A percentile compares a stretch with the other conserved stretches of the same genome.
These are phyloP conservation scores for Hippocampus abdominalis DNA, from an alignment of 2,113 vertebrate genomes.

Conservation along the genomic window DNA sequence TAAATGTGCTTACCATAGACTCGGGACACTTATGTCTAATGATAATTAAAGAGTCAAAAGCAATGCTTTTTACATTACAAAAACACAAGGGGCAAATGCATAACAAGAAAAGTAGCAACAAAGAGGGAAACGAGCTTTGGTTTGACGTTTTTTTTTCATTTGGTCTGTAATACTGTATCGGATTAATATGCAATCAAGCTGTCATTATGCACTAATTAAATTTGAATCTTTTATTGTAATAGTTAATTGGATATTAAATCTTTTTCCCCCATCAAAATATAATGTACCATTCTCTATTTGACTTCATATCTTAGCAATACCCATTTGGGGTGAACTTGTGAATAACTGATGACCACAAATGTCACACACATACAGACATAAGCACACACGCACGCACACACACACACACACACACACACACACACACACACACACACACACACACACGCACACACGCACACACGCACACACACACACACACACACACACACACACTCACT, in stretches of 20 bases:
- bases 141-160: neutral
- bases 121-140: slow-evolving; percentile 12
- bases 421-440: too few relatives aligned
- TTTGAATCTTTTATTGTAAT: neutral
- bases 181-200: neutral
- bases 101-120: slow-evolving; percentile 5
- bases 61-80: slow-evolving; percentile 60
- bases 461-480: too few relatives aligned
- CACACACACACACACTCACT: too few relatives aligned
- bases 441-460: too few relatives aligned
- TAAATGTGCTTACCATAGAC: slow-evolving; percentile 47
- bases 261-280: neutral
- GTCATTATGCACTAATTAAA: neutral
- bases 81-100: slow-evolving; percentile 11
- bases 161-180: neutral
- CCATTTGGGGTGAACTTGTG: too few relatives aligned
- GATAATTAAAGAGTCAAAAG: slow-evolving; percentile 68
- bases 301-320: too few relatives aligned
- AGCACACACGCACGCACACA: too few relatives aligned
- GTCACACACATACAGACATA: too few relatives aligned
- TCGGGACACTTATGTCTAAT: slow-evolving; percentile 51
- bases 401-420: too few relatives aligned
- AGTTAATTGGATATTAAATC: neutral
- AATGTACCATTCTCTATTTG: neutral
- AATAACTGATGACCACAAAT: too few relatives aligned